Evolutionary conservation across 2,888 invertebrate genomes (phyloP), one percentile per base, ranked within the genome.

Genomic region (Abrostola tripartita): DNA sequence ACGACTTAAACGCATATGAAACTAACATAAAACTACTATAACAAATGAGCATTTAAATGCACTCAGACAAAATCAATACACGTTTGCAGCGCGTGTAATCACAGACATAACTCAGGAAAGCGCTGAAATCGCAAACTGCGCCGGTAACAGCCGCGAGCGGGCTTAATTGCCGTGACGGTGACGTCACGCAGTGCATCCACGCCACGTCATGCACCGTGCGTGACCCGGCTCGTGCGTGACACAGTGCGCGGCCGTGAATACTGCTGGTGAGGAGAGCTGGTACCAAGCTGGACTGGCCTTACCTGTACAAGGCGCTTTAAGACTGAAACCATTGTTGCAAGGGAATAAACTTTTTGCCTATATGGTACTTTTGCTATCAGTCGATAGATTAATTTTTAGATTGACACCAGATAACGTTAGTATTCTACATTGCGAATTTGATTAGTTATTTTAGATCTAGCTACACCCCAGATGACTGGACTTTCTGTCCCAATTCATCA

Each of bases 81-180:
- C 42, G 38, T 60, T 56, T 57, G 35, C 37, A 64, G 51, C 36
- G 41, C 47, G 53, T 61, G 41, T 59, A 50, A 61, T 50, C 50
- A 37, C 47, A 8, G 37, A 47, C 50, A 50, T 67, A 61, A 58
- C 57, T 60, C 77, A 55, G 68, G 47, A 61, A 54, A 67, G 60
- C 58, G 62, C 68, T 62, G 60, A 56, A 52, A 61, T 61, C 41
- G 61, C 51, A 55, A 77, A 76, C 35, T 44, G 61, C 50, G 52
- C 59, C 51, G 50, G 59, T 66, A 59, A 79, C 66, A 63, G 47
- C 52, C 56, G 51, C 47, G 14, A 24, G 51, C 56, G 40, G 12
- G 47, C 38, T 60, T 66, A 68, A 76, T 68, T 62, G 68, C 49
- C 62, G 65, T 65, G 55, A 64, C 63, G 57, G 60, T 61, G 9